Evolutionary conservation across 35 echinoderm and acorn worm species (phyloP), one percentile per base, ranked within the genome.

Genomic region (Heliocidaris erythrogramma): DNA sequence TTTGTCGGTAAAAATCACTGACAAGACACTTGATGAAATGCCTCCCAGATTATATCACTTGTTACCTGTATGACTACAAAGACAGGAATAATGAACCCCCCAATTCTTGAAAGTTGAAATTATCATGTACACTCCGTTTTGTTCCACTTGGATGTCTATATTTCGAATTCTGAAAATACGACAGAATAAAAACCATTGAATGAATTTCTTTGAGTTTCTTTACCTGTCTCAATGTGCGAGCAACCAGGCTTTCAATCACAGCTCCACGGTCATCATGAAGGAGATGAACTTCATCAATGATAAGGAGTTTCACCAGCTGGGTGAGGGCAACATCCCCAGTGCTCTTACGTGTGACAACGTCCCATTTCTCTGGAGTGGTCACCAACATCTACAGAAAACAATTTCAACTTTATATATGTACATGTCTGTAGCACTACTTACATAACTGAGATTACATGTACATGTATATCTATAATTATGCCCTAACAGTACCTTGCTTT

Each of bases 301-400:
- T 99, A 21, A 99, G 90, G 21, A 99, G 86, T 48, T 96, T 97
- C 30, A 99, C 98, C 27, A 99, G 96, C 94, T 99, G 98, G 49
- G 98, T 99, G 86, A 99, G 95, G 95, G 98, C 98, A 9, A 99
- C 96, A 91, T 99, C 98, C 60, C 98, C 98, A 1, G 98, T 99
- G 49, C 98, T 99, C 97, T 99, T 99, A 35, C 98, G 94, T 2
- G 98, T 99, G 10, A 99, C 98, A 5, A 99, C 98, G 60, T 99
- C 98, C 98, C 98, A 99, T 88, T 99, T 99, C 94, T 99, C 98
- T 88, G 98, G 98, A 21, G 98, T 99, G 47, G 98, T 97, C 0
- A 99, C 98, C 21, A 99, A 91, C 98, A 99, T 99, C 98, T 99
- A 42, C 6, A 94, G 59, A 59, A 94, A 21, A 65, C 7, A 94